Evolutionary conservation across 2,888 invertebrate genomes (phyloP), one percentile per base, ranked within the genome.

Genomic region (Patella depressa): DNA sequence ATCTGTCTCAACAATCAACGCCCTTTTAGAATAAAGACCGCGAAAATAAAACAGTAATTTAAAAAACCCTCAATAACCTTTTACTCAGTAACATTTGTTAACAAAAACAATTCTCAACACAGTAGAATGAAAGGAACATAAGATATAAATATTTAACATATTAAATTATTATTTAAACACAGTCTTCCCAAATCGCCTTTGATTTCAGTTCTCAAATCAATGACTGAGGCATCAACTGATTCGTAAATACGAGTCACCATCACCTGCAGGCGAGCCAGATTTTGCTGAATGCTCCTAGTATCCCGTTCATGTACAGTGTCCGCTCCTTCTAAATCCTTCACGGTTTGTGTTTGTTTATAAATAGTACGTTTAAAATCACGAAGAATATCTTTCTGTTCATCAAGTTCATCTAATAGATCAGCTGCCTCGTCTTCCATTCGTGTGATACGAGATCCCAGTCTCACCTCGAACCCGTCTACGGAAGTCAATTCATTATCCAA

Each of bases 331-430:
- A 65, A 65, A 65, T 65, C 65, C 24, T 65, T 65, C 19, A 65
- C 65, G 7, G 65, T 65, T 24, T 65, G 65, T 15, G 65, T 65
- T 24, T 19, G 19, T 19, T 65, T 65, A 65, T 65, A 65, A 11
- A 65, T 65, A 65, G 65, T 12, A 2, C 65, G 65, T 65, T 65
- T 65, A 19, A 65, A 24, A 65, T 65, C 65, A 65, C 65, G 65
- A 15, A 65, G 24, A 65, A 11, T 65, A 12, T 65, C 65, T 12
- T 24, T 24, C 19, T 65, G 65, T 65, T 65, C 65, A 24, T 65
- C 65, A 12, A 65, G 19, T 24, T 24, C 24, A 65, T 65, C 65
- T 9, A 65, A 24, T 24, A 65, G 14, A 9, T 65, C 65, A 5
- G 65, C 65, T 65, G 19, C 19, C 24, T 65, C 65, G 24, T 65